Percentiles rank a stretch among this genome's conserved stretches.
Conservation (phyloP, 2,797 vertebrate genomes). For the Tangara arthus region DNA sequence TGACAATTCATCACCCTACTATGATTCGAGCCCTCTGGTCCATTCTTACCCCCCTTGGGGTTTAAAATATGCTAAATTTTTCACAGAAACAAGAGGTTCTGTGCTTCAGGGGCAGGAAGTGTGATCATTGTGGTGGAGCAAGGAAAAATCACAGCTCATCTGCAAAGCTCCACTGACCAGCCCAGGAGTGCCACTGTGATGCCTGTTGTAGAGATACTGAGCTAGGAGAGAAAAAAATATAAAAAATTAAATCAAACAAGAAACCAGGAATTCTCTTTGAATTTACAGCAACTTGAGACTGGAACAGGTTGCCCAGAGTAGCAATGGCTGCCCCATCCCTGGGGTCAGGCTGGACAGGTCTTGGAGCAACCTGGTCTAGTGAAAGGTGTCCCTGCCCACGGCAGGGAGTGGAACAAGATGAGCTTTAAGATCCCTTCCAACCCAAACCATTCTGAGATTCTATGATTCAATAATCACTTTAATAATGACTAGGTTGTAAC, state of each 20-base stretch:
- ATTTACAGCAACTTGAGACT: not conserved
- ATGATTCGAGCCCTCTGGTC: not conserved
- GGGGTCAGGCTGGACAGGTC: not conserved
- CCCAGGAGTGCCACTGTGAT: not conserved
- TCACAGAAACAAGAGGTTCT: not conserved
- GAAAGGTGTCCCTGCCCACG: not conserved
- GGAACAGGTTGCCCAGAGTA: not conserved
- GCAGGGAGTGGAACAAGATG: not conserved
- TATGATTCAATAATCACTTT: not conserved
- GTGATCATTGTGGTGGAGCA: rapidly evolving
- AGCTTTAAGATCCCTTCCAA: not conserved
- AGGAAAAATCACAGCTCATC: not conserved
- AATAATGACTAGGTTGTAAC: not conserved
- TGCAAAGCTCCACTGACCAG: not conserved
- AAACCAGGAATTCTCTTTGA: not conserved
- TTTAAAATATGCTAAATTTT: not conserved
- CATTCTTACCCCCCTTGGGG: not conserved
- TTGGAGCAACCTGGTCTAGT: not conserved
- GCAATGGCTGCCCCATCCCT: not conserved
- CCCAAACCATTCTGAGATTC: not conserved
- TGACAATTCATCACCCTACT: not conserved
- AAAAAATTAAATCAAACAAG: not conserved
- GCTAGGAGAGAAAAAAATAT: no score
- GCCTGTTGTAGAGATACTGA: not conserved
- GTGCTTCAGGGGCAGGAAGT: not conserved